Evolutionary conservation across 1,140 invertebrate genomes (phyloP), one percentile per base, ranked within the genome.

Genomic region (Philotrypesis tridentata): DNA sequence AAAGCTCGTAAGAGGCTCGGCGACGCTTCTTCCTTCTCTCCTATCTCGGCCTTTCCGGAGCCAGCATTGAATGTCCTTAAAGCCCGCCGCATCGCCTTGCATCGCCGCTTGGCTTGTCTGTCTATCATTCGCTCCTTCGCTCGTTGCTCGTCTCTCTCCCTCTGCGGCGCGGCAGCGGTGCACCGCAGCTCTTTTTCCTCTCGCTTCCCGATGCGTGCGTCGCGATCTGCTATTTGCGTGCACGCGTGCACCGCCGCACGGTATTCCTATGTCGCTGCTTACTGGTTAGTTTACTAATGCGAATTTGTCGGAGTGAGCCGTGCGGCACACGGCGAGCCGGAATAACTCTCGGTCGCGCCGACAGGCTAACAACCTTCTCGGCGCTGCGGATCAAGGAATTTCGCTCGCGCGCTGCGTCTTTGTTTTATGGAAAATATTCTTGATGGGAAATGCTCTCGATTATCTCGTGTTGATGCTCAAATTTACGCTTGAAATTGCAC

Each of bases 1-100:
- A 81, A 81, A 81, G 79, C 72, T 81, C 71, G 79, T 78, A 77
- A 77, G 63, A 65, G 61, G 63, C 61, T 65, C 61, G 61, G 27
- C 25, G 23, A 37, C 63, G 68, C 67, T 29, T 27, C 61, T 65
- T 65, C 25, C 27, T 25, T 6, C n/a, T 14, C 61, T 65, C 61
- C 48, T 55, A 55, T 55, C 48, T 55, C n/a, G n/a, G 29, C 68
- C 8, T 70, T 31, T 25, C 33, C 7, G n/a, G n/a, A 14, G 27
- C 25, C 17, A 29, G 5, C 63, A 67, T 67, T 67, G 4, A 67
- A 67, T 14, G 63, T 67, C 63, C 27, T 67, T 67, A 27, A 67
- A 67, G 8, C 25, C 70, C n/a, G 29, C 70, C 31, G 11, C 33
- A 37, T 17, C 23, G 11, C 27, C 21, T 11, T 9, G 17, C 31